Percentiles rank a stretch among this genome's conserved stretches.
Conservation (phyloP, 2,888 invertebrate genomes). For the Plutella xylostella region DNA sequence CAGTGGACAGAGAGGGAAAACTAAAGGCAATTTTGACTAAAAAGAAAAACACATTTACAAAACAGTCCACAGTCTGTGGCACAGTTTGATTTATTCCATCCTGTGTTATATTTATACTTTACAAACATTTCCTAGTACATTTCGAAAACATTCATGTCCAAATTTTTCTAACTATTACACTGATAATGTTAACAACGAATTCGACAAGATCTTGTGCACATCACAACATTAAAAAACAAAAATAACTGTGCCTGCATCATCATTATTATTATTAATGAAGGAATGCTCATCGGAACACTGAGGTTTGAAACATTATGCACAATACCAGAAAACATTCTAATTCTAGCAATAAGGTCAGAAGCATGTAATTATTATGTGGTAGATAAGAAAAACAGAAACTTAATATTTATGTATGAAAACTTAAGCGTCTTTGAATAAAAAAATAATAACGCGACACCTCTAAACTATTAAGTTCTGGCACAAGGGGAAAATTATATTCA, state of each 20-base stretch:
- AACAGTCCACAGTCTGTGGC: conserved; percentile 55
- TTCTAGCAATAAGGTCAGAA: too few species aligned
- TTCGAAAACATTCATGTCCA: conserved; percentile 6
- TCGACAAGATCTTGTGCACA: conserved; percentile 35
- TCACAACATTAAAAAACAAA: conserved; percentile 28
- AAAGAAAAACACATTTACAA: conserved; percentile 27
- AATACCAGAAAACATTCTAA: too few species aligned
- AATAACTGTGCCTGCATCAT: too few species aligned
- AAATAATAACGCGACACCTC: too few species aligned
- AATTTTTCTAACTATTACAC: conserved; percentile 1
- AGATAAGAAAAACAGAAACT: too few species aligned
- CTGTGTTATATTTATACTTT: conserved; percentile 39
- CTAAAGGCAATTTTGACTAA: not conserved
- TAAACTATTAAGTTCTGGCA: too few species aligned
- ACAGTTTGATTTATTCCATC: conserved; percentile 59
- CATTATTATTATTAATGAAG: conserved; percentile 16
- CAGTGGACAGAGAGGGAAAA: too few species aligned
- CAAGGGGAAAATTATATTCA: too few species aligned
- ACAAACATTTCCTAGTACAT: conserved; percentile 30
- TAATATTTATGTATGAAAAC: too few species aligned
- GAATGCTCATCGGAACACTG: conserved; percentile 27
- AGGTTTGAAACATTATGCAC: not conserved
- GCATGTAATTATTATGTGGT: too few species aligned
- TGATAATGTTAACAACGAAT: not conserved
- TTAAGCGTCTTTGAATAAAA: too few species aligned